Conservation (phyloP, 2,113 vertebrate species). For the Platysternon megacephalum region DNA sequence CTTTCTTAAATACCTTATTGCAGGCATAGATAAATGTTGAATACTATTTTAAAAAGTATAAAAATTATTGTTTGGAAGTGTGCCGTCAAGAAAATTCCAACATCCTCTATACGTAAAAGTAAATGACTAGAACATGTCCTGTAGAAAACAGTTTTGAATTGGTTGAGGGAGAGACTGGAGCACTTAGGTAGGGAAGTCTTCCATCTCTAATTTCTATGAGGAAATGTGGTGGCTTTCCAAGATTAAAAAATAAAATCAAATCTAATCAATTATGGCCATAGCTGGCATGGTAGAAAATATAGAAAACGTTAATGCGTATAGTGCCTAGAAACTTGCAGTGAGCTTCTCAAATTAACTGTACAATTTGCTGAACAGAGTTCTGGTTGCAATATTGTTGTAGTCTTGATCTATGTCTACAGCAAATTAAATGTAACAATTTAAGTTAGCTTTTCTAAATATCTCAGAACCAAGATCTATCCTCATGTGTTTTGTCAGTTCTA, state of each 20-base stretch:
- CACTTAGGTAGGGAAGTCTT: neutral
- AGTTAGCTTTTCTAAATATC: neutral
- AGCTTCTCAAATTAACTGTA: neutral
- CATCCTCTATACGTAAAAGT: neutral
- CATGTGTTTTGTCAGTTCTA: neutral
- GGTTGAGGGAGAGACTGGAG: neutral
- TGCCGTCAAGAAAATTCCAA: neutral
- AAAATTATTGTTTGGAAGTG: neutral
- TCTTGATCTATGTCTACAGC: neutral
- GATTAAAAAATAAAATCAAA: neutral
- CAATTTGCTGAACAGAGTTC: neutral
- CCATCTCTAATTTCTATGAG: neutral
- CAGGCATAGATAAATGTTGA: neutral
- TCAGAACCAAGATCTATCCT: no score
- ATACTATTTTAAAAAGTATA: neutral
- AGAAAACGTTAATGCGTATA: neutral
- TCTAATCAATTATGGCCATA: neutral
- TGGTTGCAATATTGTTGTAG: neutral
- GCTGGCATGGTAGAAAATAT: neutral
- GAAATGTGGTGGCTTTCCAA: neutral
- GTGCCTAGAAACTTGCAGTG: neutral
- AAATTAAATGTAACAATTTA: neutral
- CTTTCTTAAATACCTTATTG: neutral
- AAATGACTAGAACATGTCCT: neutral
- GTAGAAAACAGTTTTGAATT: neutral